Conservation (phyloP, 2,113 vertebrate genomes). For the Ceyx cyanopectus region DNA sequence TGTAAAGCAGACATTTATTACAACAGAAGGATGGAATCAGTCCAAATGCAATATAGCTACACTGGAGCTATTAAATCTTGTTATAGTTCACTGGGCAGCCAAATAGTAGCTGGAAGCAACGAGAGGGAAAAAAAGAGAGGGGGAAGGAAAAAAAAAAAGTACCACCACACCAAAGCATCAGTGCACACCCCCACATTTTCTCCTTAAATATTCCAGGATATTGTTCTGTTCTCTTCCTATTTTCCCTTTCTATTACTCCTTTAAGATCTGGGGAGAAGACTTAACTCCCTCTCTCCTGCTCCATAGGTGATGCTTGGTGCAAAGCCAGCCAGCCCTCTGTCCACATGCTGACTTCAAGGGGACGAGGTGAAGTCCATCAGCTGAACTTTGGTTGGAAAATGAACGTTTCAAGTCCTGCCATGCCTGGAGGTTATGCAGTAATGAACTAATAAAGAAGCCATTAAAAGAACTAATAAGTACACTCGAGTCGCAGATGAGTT, state of each 20-base stretch:
- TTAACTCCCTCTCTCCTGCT: not conserved
- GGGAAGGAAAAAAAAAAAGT: not conserved
- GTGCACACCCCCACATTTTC: not conserved
- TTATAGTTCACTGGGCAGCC: conserved; percentile 26
- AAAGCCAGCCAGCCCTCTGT: not conserved
- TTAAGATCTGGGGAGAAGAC: not conserved
- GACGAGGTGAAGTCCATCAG: conserved; percentile 21
- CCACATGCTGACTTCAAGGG: not conserved
- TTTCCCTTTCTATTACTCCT: not conserved
- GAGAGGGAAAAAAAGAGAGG: not conserved
- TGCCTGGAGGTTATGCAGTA: conserved; percentile 51
- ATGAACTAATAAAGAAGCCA: conserved; percentile 51
- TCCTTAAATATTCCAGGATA: not conserved
- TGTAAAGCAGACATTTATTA: conserved; percentile 55
- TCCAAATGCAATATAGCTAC: conserved; percentile 44
- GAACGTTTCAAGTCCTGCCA: conserved; percentile 22
- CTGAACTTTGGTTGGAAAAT: conserved; percentile 56
- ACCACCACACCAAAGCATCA: not conserved
- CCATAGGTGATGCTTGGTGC: accelerated
- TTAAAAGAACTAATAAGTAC: conserved; percentile 50
- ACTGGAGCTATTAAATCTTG: conserved; percentile 63
- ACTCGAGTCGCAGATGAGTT: conserved; percentile 36
- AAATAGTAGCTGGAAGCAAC: conserved; percentile 4
- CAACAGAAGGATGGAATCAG: conserved; percentile 57
- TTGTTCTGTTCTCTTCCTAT: not conserved